Percentiles rank a stretch among this genome's conserved stretches.
Conservation (phyloP, 2,113 vertebrate species). For the Salvator merianae region DNA sequence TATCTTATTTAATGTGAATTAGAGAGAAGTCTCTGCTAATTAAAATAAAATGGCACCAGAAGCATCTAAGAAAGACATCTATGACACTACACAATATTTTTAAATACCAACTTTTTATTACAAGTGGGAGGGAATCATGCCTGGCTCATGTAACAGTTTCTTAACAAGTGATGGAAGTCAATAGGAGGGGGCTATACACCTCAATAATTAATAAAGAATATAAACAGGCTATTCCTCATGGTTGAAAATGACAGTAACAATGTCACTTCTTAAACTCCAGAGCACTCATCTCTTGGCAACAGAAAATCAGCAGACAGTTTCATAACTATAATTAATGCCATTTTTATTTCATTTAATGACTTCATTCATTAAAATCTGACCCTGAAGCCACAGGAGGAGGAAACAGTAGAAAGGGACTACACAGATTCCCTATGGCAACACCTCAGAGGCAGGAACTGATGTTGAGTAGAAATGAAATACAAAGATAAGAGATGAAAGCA, state of each 20-base stretch:
- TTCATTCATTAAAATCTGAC: slow-evolving; percentile 6
- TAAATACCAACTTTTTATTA: not conserved
- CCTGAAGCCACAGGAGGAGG: not conserved
- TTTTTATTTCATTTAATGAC: slow-evolving; percentile 12
- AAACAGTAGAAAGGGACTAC: not conserved
- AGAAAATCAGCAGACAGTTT: slow-evolving; percentile 6
- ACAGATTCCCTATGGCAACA: not conserved
- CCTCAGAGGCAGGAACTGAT: not conserved
- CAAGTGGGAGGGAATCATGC: not conserved
- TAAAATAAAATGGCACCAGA: not conserved
- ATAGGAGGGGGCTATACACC: not conserved
- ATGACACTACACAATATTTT: slow-evolving; percentile 11
- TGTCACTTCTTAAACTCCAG: not conserved
- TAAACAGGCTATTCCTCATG: slow-evolving; percentile 20
- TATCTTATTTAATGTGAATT: not conserved
- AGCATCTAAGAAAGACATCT: not conserved
- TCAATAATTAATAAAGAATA: slow-evolving; percentile 20
- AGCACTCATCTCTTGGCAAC: not conserved
- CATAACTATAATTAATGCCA: not conserved
- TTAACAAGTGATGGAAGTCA: slow-evolving; percentile 2
- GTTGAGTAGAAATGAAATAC: not conserved
- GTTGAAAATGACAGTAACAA: slow-evolving; percentile 12
- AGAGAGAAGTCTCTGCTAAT: not conserved
- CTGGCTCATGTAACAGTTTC: not conserved
- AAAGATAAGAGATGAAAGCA: not conserved